phyloP scores from a whole-genome alignment of 1,140 invertebrate species.

The Caenorhabditis briggsae region DNA sequence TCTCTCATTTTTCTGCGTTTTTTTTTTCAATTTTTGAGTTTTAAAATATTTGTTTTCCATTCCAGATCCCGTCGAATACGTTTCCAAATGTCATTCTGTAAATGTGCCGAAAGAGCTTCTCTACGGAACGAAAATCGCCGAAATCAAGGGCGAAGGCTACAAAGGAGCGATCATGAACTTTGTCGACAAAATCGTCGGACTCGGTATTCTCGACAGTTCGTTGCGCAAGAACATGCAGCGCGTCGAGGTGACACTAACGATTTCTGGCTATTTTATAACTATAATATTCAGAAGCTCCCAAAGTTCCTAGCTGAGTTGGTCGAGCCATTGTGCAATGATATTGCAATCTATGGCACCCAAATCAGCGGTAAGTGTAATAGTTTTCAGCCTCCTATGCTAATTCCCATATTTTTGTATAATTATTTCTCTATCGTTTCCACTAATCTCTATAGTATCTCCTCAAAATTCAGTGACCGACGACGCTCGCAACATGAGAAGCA shows the following conservation, averaged over 20 bases:
- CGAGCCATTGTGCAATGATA: slow-evolving; percentile 38
- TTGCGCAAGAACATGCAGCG: background rate
- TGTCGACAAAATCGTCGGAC: background rate
- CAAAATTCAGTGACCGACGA: slow-evolving; percentile 21
- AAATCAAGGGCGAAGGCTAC: slow-evolving; percentile 12
- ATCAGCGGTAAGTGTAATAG: slow-evolving; percentile 23
- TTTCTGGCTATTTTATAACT: background rate
- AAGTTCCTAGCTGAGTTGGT: slow-evolving; percentile 30
- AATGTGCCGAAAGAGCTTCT: slow-evolving; percentile 18
- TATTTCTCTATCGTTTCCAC: background rate
- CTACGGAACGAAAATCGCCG: slow-evolving; percentile 5
- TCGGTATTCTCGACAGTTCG: background rate
- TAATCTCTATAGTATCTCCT: too few species aligned
- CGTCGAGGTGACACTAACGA: background rate
- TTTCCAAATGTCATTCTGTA: background rate
- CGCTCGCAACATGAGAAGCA: slow-evolving; percentile 13
- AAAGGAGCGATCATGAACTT: slow-evolving; percentile 11
- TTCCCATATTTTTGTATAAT: too few species aligned
- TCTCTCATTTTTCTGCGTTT: too few species aligned
- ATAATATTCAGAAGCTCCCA: background rate
- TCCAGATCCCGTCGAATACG: slow-evolving; percentile 20
- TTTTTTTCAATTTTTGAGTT: too few species aligned
- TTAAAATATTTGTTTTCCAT: background rate
- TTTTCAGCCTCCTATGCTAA: too few species aligned
- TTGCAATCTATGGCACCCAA: slow-evolving; percentile 36